Evolutionary conservation across 2,888 invertebrate genomes (phyloP).

Genomic region (Tricholauxania praeusta): DNA sequence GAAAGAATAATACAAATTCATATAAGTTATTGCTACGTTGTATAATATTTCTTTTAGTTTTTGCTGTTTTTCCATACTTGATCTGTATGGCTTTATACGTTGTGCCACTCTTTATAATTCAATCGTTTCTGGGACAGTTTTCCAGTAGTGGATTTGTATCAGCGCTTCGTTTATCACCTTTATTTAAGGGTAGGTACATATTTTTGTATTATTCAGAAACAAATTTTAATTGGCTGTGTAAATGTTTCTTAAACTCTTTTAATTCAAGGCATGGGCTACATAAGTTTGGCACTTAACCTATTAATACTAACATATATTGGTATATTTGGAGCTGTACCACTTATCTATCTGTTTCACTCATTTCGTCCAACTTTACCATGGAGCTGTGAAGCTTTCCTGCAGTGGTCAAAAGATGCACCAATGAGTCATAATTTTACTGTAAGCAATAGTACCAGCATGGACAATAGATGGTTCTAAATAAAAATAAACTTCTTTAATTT

Average conservation of each 20-base stretch:
- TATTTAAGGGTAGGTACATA: conserved; percentile 81
- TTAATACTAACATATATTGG: conserved; percentile 85
- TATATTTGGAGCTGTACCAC: conserved; percentile 83
- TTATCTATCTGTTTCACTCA: conserved; percentile 81
- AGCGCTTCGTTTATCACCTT: conserved; percentile 81
- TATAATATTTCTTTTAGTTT: not conserved
- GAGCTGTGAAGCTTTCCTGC: conserved; percentile 76
- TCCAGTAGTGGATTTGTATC: conserved; percentile 85
- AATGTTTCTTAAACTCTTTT: not conserved
- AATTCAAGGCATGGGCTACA: conserved; percentile 85
- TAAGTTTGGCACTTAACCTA: conserved; percentile 81
- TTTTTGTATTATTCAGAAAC: not conserved
- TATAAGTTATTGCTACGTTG: too few species aligned
- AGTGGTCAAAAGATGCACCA: conserved; percentile 43
- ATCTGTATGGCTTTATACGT: conserved; percentile 82
- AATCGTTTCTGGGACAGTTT: conserved; percentile 87
- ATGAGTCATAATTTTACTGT: not conserved
- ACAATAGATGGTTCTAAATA: not conserved
- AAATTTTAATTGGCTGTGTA: not conserved
- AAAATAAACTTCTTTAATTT: not conserved
- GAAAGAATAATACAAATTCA: too few species aligned
- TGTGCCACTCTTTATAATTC: conserved; percentile 87
- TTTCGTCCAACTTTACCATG: conserved; percentile 79
- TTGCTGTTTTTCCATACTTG: conserved; percentile 50
- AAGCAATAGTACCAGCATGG: not conserved